Evolutionary conservation across 2,113 vertebrate species (phyloP).

Genomic region (Carettochelys insculpta): DNA sequence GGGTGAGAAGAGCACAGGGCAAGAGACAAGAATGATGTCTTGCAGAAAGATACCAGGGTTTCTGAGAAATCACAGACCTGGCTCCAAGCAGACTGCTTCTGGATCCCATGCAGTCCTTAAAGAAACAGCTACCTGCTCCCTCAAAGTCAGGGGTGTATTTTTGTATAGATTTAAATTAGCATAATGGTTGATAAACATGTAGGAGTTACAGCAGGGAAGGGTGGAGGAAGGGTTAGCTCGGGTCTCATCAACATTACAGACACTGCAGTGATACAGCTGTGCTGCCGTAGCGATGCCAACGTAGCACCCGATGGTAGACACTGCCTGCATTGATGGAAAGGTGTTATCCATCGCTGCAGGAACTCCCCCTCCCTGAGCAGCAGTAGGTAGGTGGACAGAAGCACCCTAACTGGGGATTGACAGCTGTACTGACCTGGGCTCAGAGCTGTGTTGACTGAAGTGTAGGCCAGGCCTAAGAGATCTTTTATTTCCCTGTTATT

Average conservation of each 20-base stretch:
- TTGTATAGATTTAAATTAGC: background rate
- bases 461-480: background rate
- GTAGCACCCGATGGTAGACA: background rate
- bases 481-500: background rate
- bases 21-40: background rate
- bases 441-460: background rate
- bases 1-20: background rate
- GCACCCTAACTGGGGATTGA: background rate
- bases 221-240: background rate
- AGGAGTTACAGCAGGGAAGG: background rate
- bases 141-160: background rate
- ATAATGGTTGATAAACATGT: background rate
- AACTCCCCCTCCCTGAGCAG: background rate
- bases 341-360: background rate
- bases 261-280: background rate
- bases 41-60: background rate
- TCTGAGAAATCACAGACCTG: background rate
- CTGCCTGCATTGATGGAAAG: background rate
- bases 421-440: background rate
- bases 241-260: background rate
- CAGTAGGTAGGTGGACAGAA: background rate
- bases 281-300: background rate
- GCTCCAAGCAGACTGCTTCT: background rate
- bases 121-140: background rate
- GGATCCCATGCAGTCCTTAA: background rate